phyloP scores from a whole-genome alignment of 2,113 vertebrate species.

The Physeter macrocephalus region DNA sequence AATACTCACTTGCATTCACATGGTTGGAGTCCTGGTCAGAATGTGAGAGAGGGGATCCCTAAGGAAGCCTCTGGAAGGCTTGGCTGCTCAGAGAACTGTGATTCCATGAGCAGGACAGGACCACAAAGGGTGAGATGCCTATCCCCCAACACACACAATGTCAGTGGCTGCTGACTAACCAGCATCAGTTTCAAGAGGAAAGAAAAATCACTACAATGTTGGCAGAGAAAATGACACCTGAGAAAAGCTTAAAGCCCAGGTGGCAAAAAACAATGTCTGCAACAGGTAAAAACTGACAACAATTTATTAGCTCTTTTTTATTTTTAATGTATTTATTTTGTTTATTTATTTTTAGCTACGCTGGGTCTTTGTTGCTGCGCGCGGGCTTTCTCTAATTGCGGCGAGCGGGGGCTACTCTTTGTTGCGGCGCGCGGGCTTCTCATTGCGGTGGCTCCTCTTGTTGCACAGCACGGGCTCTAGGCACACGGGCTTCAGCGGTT shows the following conservation, averaged over 20 bases:
- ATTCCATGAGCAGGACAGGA: neutral
- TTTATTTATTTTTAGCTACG: too few species aligned
- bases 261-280: neutral
- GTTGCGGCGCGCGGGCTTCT: too few species aligned
- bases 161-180: neutral
- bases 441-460: too few species aligned
- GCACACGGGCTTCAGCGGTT: too few species aligned
- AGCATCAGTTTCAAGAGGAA: neutral
- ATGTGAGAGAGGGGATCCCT: neutral
- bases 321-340: too few species aligned
- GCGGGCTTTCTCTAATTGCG: too few species aligned
- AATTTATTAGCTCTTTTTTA: neutral
- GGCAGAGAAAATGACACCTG: neutral
- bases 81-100: neutral
- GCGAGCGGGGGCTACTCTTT: too few species aligned
- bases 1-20: neutral
- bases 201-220: neutral
- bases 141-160: neutral
- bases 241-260: neutral
- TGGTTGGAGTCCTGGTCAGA: neutral
- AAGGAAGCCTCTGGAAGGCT: neutral
- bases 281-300: neutral
- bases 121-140: neutral
- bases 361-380: too few species aligned
- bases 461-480: too few species aligned